Evolutionary conservation across 1,140 invertebrate genomes (phyloP).

Genomic region (Brachionus rotundiformis): DNA sequence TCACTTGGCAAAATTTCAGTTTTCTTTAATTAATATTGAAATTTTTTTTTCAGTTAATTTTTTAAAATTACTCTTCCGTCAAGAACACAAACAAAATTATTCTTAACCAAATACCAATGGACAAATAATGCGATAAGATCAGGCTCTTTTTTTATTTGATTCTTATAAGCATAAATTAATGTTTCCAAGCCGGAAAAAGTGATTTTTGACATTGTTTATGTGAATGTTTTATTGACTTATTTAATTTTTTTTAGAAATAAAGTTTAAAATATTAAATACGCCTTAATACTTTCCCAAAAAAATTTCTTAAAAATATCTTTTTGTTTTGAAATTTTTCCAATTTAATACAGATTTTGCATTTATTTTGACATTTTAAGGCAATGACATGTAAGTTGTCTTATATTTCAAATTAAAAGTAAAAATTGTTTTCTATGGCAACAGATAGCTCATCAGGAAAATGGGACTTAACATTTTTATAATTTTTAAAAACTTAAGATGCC

Average conservation of each 20-base stretch:
- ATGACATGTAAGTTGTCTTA: not conserved
- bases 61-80: conserved; percentile 6
- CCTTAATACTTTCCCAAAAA: not conserved
- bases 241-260: not conserved
- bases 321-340: conserved; percentile 5
- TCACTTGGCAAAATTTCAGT: conserved; percentile 29
- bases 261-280: not conserved
- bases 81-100: conserved; percentile 16
- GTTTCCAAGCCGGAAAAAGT: conserved; percentile 8
- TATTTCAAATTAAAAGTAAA: not conserved
- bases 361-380: conserved; percentile 22
- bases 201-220: conserved; percentile 22
- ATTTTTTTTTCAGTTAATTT: not conserved
- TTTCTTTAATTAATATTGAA: not conserved
- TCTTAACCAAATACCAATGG: conserved; percentile 35
- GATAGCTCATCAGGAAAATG: not conserved
- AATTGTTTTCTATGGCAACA: not conserved
- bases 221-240: too few relatives aligned
- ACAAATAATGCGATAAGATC: conserved; percentile 34
- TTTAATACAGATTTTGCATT: conserved; percentile 5
- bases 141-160: conserved; percentile 27
- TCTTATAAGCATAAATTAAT: conserved; percentile 1
- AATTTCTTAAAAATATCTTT: not conserved
- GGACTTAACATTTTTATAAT: not conserved
- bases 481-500: conserved; percentile 29